A percentile compares a stretch with the other conserved stretches of the same genome.
phyloP scores from a whole-genome alignment of 2,797 vertebrate genomes.

The Lacerta bilineata region DNA sequence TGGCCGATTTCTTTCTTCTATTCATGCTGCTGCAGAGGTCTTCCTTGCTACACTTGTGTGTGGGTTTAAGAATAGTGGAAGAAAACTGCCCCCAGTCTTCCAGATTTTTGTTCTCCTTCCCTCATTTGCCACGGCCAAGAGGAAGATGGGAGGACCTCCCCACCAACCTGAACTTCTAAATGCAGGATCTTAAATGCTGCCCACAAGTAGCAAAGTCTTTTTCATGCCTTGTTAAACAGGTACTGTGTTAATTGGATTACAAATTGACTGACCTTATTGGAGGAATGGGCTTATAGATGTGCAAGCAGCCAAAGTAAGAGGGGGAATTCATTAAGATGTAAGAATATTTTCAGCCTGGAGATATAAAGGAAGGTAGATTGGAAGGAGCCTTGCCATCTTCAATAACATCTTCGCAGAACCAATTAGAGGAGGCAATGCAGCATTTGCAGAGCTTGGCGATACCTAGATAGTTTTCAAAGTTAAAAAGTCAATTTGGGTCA shows the following conservation, averaged over 20 bases:
- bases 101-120: neutral
- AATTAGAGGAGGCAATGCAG: neutral
- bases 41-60: neutral
- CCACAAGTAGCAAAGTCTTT: neutral
- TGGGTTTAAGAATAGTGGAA: neutral
- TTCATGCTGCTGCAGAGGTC: neutral
- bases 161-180: neutral
- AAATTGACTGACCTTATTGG: neutral
- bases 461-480: neutral
- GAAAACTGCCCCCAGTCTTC: neutral
- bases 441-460: neutral
- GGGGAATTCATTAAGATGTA: neutral
- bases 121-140: neutral
- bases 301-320: neutral
- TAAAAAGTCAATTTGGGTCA: neutral
- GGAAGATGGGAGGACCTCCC: neutral
- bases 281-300: neutral
- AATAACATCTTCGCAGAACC: neutral
- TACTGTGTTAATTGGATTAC: conserved; percentile 27
- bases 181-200: neutral
- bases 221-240: conserved; percentile 28
- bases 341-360: neutral
- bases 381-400: neutral
- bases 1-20: neutral
- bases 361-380: conserved; percentile 4